Evolutionary conservation across 2,113 vertebrate species (phyloP).

Genomic region (Muntiacus reevesi): DNA sequence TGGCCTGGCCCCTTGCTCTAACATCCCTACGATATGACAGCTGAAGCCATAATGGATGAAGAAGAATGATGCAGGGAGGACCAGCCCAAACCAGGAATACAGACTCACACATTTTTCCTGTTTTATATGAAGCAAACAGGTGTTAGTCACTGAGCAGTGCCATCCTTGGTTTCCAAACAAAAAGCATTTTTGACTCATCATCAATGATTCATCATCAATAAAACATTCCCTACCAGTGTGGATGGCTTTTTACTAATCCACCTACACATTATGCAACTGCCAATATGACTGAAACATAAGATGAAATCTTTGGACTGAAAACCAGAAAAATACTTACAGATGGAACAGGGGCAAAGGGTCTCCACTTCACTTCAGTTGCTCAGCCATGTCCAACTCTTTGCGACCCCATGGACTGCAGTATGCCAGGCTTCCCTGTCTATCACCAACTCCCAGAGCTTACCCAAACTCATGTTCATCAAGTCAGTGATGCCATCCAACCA

Average conservation of each 20-base stretch:
- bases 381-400: neutral
- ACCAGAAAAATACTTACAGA: neutral
- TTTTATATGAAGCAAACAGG: neutral
- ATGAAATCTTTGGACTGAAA: neutral
- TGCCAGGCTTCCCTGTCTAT: neutral
- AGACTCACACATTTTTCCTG: neutral
- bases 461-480: neutral
- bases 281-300: neutral
- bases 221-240: neutral
- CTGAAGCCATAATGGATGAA: neutral
- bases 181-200: neutral
- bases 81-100: neutral
- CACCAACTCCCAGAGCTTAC: neutral
- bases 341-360: neutral
- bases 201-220: neutral
- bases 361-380: neutral
- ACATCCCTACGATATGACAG: neutral
- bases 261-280: neutral
- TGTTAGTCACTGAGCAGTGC: neutral
- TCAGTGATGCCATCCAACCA: neutral
- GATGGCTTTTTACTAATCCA: neutral
- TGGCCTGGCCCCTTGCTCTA: neutral
- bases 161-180: neutral
- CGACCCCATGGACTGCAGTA: neutral
- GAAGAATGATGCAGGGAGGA: neutral